These are phyloP conservation scores for Girardinus metallicus DNA, from an alignment of 2,797 vertebrate species.

Conservation along the genomic window DNA sequence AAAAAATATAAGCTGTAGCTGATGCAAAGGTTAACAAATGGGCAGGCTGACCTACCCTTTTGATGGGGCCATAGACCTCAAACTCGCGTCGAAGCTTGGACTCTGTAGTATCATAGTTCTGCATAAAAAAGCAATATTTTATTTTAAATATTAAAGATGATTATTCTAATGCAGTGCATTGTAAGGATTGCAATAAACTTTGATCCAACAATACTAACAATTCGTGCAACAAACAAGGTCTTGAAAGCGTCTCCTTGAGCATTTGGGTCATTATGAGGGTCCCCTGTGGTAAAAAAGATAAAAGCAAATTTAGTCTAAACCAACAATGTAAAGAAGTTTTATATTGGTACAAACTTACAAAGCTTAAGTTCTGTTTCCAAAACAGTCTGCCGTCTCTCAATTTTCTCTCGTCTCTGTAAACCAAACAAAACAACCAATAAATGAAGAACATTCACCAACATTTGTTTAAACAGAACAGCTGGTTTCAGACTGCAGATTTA, in stretches of 20 bases:
- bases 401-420: slow-evolving; percentile 91
- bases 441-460: not conserved
- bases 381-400: slow-evolving; percentile 90
- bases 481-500: not conserved
- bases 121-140: slow-evolving; percentile 23
- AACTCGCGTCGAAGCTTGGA: slow-evolving; percentile 94
- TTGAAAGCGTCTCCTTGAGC: slow-evolving; percentile 96
- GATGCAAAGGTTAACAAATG: not conserved
- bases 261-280: slow-evolving; percentile 94
- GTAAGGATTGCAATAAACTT: not conserved
- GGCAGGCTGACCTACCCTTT: slow-evolving; percentile 81
- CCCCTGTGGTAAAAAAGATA: slow-evolving; percentile 79
- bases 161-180: not conserved
- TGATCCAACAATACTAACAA: slow-evolving; percentile 81
- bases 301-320: not conserved
- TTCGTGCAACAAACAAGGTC: slow-evolving; percentile 92
- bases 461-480: not conserved
- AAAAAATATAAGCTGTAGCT: not conserved
- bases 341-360: slow-evolving; percentile 81
- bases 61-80: slow-evolving; percentile 95
- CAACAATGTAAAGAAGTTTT: not conserved
- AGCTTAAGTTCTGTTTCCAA: slow-evolving; percentile 93
- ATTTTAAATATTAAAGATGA: not conserved
- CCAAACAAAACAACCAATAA: slow-evolving; percentile 14
- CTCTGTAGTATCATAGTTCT: slow-evolving; percentile 97